Evolutionary conservation across 1,140 invertebrate species (phyloP).

Genomic region (Ridgeia piscesae): DNA sequence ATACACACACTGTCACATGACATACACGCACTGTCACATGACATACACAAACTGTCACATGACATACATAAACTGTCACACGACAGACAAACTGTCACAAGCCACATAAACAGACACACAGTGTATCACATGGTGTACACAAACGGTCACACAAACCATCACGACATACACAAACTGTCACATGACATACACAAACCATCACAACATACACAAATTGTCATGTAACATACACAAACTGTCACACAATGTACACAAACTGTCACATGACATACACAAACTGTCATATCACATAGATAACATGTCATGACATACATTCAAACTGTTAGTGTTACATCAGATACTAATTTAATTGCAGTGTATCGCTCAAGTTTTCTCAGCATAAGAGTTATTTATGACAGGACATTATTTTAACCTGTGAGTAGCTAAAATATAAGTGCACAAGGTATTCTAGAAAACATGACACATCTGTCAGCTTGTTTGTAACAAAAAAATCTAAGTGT

Average conservation of each 20-base stretch:
- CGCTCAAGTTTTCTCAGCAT: too few relatives aligned
- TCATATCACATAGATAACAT: not conserved
- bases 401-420: too few relatives aligned
- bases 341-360: too few relatives aligned
- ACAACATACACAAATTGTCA: not conserved
- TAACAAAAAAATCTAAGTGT: too few relatives aligned
- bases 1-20: not conserved
- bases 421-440: too few relatives aligned
- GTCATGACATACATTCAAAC: too few relatives aligned
- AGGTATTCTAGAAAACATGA: too few relatives aligned
- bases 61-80: not conserved
- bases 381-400: too few relatives aligned
- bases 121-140: not conserved
- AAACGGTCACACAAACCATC: not conserved
- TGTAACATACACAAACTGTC: not conserved
- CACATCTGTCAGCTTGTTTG: too few relatives aligned
- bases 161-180: not conserved
- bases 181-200: not conserved
- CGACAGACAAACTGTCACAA: not conserved
- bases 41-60: not conserved
- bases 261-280: not conserved
- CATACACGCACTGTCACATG: not conserved
- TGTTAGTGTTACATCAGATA: too few relatives aligned
- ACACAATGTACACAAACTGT: not conserved
- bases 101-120: not conserved